Evolutionary conservation across 2,797 vertebrate genomes (phyloP).

Genomic region (Columba guinea): DNA sequence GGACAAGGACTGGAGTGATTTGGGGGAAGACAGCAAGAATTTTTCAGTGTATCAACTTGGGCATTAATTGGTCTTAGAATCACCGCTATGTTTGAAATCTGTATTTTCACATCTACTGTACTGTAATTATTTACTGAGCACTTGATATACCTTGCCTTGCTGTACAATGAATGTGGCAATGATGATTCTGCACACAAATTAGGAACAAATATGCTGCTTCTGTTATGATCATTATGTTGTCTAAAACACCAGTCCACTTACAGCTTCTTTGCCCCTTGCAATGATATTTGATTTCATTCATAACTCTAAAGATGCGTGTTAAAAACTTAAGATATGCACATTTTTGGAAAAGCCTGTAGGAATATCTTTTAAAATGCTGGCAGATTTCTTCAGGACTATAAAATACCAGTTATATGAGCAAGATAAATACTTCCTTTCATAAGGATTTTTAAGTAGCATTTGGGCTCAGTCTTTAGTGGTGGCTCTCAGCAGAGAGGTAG

Average conservation of each 20-base stretch:
- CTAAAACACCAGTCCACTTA: not conserved
- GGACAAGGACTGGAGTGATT: not conserved
- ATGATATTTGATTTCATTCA: not conserved
- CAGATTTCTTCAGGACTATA: not conserved
- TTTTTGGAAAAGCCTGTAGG: not conserved
- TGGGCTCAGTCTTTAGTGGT: not conserved
- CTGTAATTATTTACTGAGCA: not conserved
- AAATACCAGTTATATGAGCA: not conserved
- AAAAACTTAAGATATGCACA: not conserved
- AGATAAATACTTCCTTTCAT: not conserved
- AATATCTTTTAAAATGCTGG: not conserved
- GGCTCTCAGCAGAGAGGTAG: not conserved
- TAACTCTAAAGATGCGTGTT: not conserved
- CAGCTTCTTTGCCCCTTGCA: not conserved
- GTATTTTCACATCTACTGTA: not conserved
- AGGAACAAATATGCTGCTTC: not conserved
- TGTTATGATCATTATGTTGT: not conserved
- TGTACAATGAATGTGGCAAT: not conserved
- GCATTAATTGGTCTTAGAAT: not conserved
- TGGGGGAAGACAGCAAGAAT: not conserved
- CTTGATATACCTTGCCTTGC: not conserved
- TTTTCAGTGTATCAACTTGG: not conserved
- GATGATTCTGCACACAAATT: not conserved
- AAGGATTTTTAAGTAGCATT: not conserved
- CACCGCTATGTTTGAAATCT: not conserved